Percentiles rank a stretch among this genome's conserved stretches.
These are phyloP conservation scores for Ethmia dodecea DNA, from an alignment of 2,888 invertebrate species.

Conservation along the genomic window DNA sequence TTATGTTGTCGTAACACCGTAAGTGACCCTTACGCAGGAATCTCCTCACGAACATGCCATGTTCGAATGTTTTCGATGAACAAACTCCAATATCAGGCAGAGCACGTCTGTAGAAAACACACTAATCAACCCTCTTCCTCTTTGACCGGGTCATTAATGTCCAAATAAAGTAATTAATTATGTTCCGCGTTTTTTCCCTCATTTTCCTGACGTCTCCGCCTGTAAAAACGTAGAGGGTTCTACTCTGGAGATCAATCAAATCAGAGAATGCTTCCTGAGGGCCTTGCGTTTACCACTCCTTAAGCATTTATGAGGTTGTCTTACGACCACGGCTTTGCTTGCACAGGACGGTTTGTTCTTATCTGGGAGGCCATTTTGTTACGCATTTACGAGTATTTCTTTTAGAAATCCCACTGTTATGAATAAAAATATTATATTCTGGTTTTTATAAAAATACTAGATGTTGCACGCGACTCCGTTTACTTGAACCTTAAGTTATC, in stretches of 20 bases:
- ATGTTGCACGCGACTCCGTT: too few relatives aligned
- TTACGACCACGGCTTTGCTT: conserved; percentile 41
- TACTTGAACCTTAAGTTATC: too few relatives aligned
- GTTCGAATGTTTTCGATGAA: conserved; percentile 19
- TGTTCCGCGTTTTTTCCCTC: conserved; percentile 61
- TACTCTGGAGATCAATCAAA: conserved; percentile 69
- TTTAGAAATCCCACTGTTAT: too few relatives aligned
- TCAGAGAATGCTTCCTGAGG: conserved; percentile 41
- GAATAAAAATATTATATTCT: too few relatives aligned
- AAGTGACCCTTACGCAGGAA: too few relatives aligned
- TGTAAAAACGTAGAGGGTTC: conserved; percentile 59
- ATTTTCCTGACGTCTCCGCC: conserved; percentile 55
- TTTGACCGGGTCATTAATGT: conserved; percentile 71
- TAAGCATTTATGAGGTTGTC: conserved; percentile 34
- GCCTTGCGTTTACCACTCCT: conserved; percentile 29
- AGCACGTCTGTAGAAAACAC: conserved; percentile 46
- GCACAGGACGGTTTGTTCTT: conserved; percentile 36
- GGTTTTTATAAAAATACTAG: too few relatives aligned
- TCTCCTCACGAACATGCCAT: too few relatives aligned
- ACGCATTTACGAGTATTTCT: too few relatives aligned
- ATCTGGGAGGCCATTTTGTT: conserved; percentile 32
- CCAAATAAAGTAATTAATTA: conserved; percentile 76
- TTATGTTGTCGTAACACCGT: too few relatives aligned
- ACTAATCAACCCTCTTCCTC: conserved; percentile 66
- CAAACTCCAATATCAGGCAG: conserved; percentile 34